Evolutionary conservation across 2,113 vertebrate species (phyloP), one percentile per base, ranked within the genome.

Genomic region (Thryonomys swinderianus): DNA sequence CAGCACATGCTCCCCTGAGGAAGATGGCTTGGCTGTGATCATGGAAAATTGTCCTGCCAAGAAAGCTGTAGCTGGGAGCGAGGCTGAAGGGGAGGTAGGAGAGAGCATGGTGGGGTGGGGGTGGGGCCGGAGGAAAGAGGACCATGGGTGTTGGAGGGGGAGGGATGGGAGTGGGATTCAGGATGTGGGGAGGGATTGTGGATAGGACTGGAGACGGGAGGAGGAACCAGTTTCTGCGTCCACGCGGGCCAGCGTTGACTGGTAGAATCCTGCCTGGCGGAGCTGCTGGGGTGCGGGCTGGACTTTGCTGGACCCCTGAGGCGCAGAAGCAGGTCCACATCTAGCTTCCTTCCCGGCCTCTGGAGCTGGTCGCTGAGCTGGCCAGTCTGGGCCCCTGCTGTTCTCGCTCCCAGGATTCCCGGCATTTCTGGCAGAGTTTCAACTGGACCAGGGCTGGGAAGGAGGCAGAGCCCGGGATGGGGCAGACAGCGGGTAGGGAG

Each of bases 31-130:
- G 97, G 97, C 97, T 93, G 94, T 97, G 87, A 95, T 90, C 76
- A 48, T 96, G 97, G 97, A 97, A 98, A 97, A 97, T 97, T 97
- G 87, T 97, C 84, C 86, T 95, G 96, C 97, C 94, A 97, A 96
- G 92, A 97, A 94, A 90, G 80, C 66, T 85, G 82, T 93, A 94
- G 84, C 90, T 96, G 96, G 94, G 94, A 98, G 95, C 94, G 85
- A 3, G 53, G 61, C 93, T 53, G 67, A 92, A 40, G 94, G 92
- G 96, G 92, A 69, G 55, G 80, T 78, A 51, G 78, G 87, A 37
- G 88, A 80, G 93, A 87, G 40, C 84, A 82, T 94, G 86, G 83
- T 7, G 69, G 94, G 84, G 84, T 3, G 53, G 55, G 85, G 57
- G 51, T 4, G 16, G 88, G 37, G 20, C 78, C 55, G 51, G 85